phyloP scores from a whole-genome alignment of 2,113 vertebrate genomes.

The Nansenia antarctica region DNA sequence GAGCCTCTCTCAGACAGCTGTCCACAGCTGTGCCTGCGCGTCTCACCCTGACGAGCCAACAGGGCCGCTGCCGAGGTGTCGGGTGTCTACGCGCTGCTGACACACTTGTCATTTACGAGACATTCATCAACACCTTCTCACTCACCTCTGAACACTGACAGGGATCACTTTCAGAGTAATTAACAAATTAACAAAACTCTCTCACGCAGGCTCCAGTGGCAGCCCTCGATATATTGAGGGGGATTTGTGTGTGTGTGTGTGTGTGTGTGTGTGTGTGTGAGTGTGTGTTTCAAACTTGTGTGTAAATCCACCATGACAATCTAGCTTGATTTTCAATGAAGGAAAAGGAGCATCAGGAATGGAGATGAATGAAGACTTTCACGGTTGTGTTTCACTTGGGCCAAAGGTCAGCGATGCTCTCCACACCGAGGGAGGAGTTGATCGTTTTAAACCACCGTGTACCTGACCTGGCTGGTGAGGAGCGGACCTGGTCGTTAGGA shows the following conservation, averaged over 20 bases:
- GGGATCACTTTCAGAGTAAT: constrained; percentile 33
- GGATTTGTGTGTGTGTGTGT: neutral
- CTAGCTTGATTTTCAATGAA: neutral
- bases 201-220: constrained; percentile 3
- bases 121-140: constrained; percentile 55
- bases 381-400: neutral
- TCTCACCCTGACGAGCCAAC: constrained; percentile 37
- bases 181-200: constrained; percentile 39
- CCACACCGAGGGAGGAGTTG: neutral
- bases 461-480: neutral
- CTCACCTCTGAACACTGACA: constrained; percentile 14
- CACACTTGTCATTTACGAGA: constrained; percentile 43
- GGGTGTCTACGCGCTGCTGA: constrained; percentile 40
- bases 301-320: neutral
- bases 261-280: neutral
- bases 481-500: neutral
- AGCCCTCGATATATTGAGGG: neutral
- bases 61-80: constrained; percentile 43
- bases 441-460: neutral
- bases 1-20: constrained; percentile 53
- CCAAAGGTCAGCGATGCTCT: neutral
- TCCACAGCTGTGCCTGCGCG: constrained; percentile 60
- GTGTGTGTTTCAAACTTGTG: neutral
- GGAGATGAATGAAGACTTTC: neutral
- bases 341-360: neutral